Conservation (phyloP, 2,888 invertebrate genomes). For the Myathropa florea region DNA sequence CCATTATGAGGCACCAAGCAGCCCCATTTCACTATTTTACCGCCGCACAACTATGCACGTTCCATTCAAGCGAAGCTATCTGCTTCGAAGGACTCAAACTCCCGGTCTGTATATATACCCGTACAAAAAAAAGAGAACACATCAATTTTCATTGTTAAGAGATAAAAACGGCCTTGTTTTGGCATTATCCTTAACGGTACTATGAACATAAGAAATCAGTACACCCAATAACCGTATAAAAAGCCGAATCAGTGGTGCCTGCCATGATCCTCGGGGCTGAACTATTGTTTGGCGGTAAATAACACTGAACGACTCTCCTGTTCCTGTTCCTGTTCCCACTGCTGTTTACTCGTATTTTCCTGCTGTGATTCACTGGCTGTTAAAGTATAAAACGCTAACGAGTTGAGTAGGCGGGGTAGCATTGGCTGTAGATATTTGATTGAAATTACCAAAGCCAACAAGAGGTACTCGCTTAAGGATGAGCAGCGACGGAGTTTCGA, state of each 20-base stretch:
- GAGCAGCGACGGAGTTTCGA: no score
- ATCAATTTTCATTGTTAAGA: conserved; percentile 59
- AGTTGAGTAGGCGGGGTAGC: no score
- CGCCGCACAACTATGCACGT: not conserved
- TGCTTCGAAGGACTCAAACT: not conserved
- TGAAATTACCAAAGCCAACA: no score
- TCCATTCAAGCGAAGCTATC: conserved; percentile 25
- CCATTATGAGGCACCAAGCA: not conserved
- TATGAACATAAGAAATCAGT: conserved; percentile 52
- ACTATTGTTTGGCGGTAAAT: conserved; percentile 41
- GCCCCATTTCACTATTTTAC: not conserved
- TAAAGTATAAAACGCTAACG: no score
- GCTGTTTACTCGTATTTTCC: no score
- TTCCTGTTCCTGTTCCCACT: no score
- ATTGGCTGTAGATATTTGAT: no score
- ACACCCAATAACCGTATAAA: conserved; percentile 17
- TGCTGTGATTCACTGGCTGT: no score
- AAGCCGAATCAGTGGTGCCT: not conserved
- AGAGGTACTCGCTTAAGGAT: no score
- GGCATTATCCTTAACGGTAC: conserved; percentile 49
- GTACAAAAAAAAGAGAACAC: not conserved
- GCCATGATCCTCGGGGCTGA: not conserved
- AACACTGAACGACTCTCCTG: not conserved
- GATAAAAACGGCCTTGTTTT: conserved; percentile 59
- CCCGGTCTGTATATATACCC: not conserved